A percentile compares a stretch with the other conserved stretches of the same genome.
Conservation (phyloP, 1,140 invertebrate genomes). For the Pentalonia nigronervosa region DNA sequence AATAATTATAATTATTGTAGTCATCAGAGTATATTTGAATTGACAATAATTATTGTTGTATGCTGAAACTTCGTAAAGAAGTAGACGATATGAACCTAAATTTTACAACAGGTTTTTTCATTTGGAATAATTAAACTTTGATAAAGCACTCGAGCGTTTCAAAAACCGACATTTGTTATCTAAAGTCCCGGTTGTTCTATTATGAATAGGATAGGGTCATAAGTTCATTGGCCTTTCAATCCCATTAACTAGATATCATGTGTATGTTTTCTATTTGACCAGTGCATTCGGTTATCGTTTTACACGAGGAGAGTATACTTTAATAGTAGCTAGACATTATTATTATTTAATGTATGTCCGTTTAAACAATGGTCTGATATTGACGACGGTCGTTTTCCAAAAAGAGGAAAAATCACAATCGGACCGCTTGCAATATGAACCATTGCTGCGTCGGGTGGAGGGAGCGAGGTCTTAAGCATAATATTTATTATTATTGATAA, state of each 20-base stretch:
- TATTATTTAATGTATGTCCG: neutral
- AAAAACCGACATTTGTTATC: conserved; percentile 44
- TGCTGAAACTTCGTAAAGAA: neutral
- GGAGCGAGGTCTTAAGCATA: neutral
- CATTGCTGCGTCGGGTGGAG: neutral
- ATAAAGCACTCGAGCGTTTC: conserved; percentile 10
- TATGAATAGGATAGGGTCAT: conserved; percentile 29
- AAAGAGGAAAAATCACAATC: neutral
- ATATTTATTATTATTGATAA: neutral
- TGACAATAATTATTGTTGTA: neutral
- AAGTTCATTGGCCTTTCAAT: conserved; percentile 43
- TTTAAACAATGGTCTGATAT: neutral
- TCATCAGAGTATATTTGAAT: neutral
- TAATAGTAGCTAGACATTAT: neutral
- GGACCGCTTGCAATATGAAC: neutral
- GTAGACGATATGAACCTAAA: neutral
- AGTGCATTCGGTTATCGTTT: conserved; percentile 14
- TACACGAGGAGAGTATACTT: neutral
- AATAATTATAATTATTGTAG: neutral
- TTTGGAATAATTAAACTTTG: conserved; percentile 55
- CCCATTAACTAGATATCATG: conserved; percentile 42
- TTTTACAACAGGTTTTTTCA: neutral
- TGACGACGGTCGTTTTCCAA: neutral
- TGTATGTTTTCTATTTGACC: conserved; percentile 56
- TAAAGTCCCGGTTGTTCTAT: conserved; percentile 36